Evolutionary conservation across 2,888 invertebrate genomes (phyloP), one percentile per base, ranked within the genome.

Genomic region (Chrysopilus asiliformis): DNA sequence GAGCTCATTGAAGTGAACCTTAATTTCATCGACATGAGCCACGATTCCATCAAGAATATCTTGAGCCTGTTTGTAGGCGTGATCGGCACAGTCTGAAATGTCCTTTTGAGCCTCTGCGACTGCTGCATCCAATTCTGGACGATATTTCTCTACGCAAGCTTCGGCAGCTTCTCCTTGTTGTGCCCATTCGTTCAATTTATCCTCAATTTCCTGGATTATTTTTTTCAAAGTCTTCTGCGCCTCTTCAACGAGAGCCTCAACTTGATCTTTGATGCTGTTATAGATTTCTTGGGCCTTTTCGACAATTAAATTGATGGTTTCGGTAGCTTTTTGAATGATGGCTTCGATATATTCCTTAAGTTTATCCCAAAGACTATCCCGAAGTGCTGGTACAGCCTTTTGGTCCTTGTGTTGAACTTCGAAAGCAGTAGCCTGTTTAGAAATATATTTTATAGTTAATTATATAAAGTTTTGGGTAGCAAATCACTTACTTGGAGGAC

Each of bases 201-300:
- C 24, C 17, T 35, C 35, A 29, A 28, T 12, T 4, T 19, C 29
- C 13, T 28, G 8, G 5, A 19, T 28, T 7, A 35, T 6, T 4
- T 2, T 14, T 18, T 13, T 12, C 16, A 35, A 18, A 15, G 27
- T 35, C 16, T n/a, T 15, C 13, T 18, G 14, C n/a, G 14, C 14
- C 9, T 10, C 5, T 27, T n/a, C 20, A 8, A 14, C 24, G 10
- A 29, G 13, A 9, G n/a, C n/a, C n/a, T n/a, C n/a, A n/a, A 22
- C 17, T 26, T 24, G 25, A 24, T n/a, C 34, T 24, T 24, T 30
- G 17, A 30, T 7, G 9, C 20, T 15, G n/a, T 30, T 30, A 6
- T 27, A 10, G 16, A 25, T 12, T 15, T 14, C 22, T 9, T 16
- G 10, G 18, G 28, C 22, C 24, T 12, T 22, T n/a, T 36, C 22